Percentiles rank a stretch among this genome's conserved stretches.
Conservation (phyloP, 37 sponge, comb jelly and placozoan species). For the Aphrocallistes beatrix region DNA sequence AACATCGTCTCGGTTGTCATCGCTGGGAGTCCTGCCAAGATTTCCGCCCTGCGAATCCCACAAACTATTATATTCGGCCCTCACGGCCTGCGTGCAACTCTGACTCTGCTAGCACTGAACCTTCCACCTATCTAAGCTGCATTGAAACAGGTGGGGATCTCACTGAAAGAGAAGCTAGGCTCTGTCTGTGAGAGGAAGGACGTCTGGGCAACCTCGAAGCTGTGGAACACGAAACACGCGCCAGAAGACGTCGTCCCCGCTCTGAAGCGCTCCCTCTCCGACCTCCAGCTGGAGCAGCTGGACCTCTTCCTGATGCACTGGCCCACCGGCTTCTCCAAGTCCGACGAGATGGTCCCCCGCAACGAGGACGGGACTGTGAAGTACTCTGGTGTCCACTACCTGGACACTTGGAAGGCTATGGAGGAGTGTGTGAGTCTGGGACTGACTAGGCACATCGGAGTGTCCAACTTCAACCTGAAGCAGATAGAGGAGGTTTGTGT, state of each 20-base stretch:
- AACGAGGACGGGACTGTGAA: constrained; percentile 55
- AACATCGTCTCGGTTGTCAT: no score
- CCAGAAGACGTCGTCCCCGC: constrained; percentile 64
- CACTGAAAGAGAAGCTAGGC: constrained; percentile 46
- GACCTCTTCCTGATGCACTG: constrained; percentile 94
- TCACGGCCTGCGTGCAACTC: no score
- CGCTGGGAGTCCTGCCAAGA: no score
- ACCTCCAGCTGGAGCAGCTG: constrained; percentile 71
- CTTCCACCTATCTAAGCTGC: no score
- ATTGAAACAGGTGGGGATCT: constrained; percentile 34
- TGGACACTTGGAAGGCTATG: constrained; percentile 79
- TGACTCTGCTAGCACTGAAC: no score
- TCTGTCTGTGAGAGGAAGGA: constrained; percentile 45
- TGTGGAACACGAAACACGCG: constrained; percentile 82
- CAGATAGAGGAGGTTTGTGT: constrained; percentile 80
- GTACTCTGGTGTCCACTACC: constrained; percentile 34
- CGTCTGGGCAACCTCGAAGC: constrained; percentile 72
- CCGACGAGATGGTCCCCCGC: constrained; percentile 40
- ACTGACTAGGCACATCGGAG: constrained; percentile 62
- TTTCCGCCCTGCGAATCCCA: no score
- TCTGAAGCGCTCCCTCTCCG: constrained; percentile 43
- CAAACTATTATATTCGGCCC: no score
- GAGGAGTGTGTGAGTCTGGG: constrained; percentile 81
- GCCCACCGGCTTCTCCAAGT: constrained; percentile 52
- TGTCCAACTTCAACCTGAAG: constrained; percentile 88